Evolutionary conservation across 2,888 invertebrate species (phyloP).

Genomic region (Dolichopus griseipennis): DNA sequence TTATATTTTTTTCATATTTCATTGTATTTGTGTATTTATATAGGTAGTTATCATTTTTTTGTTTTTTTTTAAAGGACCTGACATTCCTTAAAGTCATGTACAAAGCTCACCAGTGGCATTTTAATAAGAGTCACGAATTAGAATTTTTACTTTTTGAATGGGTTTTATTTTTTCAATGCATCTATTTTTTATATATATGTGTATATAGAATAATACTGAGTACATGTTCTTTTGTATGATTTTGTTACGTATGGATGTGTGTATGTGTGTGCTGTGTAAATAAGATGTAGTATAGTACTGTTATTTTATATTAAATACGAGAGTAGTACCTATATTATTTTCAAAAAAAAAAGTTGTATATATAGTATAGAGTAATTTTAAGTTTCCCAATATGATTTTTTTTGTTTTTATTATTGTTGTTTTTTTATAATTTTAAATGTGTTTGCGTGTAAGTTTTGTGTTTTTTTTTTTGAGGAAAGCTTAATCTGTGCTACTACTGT

Average conservation of each 20-base stretch:
- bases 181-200: too few species aligned
- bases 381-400: too few species aligned
- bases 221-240: too few species aligned
- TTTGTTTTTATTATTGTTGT: too few species aligned
- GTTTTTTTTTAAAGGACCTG: constrained; percentile 30
- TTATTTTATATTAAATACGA: too few species aligned
- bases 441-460: background rate
- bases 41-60: background rate
- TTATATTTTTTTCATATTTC: too few species aligned
- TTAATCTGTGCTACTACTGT: constrained; percentile 18
- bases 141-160: background rate
- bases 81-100: constrained; percentile 41
- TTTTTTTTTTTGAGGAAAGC: too few species aligned
- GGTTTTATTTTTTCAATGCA: background rate
- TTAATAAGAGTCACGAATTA: constrained; percentile 45
- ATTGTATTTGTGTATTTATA: background rate
- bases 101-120: constrained; percentile 44
- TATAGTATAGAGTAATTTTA: too few species aligned
- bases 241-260: too few species aligned
- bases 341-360: too few species aligned
- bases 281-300: background rate
- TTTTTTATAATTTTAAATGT: background rate
- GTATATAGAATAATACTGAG: too few species aligned
- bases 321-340: too few species aligned
- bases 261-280: background rate